Evolutionary conservation across 2,888 invertebrate species (phyloP).

Genomic region (Lepas anatifera): DNA sequence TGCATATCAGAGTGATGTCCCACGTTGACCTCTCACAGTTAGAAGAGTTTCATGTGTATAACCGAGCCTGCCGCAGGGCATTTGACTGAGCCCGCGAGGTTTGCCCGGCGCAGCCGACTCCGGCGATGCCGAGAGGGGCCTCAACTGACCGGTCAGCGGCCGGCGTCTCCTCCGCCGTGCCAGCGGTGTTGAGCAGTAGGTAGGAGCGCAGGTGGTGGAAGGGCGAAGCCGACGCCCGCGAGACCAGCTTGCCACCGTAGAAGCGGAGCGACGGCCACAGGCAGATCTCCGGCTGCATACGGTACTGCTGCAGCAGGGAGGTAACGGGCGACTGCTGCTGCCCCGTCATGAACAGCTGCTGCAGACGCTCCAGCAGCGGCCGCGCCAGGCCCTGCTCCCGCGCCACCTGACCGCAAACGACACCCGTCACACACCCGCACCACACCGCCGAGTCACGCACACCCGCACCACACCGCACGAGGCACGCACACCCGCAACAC

Average conservation of each 20-base stretch:
- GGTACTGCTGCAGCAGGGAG: slow-evolving; percentile 49
- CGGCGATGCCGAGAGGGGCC: too few species aligned
- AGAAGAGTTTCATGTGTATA: too few species aligned
- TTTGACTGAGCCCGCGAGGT: too few species aligned
- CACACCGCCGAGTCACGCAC: too few species aligned
- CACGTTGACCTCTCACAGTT: too few species aligned
- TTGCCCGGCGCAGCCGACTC: too few species aligned
- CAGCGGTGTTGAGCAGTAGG: neutral
- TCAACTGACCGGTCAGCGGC: neutral
- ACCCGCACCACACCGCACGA: too few species aligned
- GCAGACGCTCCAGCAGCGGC: neutral
- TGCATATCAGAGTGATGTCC: too few species aligned
- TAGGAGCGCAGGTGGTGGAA: neutral
- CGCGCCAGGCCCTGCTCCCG: neutral
- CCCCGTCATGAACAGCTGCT: neutral
- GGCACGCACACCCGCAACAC: too few species aligned
- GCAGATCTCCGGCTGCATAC: slow-evolving; percentile 73
- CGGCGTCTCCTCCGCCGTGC: neutral
- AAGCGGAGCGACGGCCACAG: slow-evolving; percentile 63
- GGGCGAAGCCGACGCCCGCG: neutral
- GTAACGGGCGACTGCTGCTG: slow-evolving; percentile 28
- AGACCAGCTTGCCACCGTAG: slow-evolving; percentile 45
- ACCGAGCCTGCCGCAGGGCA: too few species aligned
- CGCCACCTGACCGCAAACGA: neutral
- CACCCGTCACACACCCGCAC: too few species aligned